Evolutionary conservation across 2,113 vertebrate genomes (phyloP).

Genomic region (Telmatochromis sp.): DNA sequence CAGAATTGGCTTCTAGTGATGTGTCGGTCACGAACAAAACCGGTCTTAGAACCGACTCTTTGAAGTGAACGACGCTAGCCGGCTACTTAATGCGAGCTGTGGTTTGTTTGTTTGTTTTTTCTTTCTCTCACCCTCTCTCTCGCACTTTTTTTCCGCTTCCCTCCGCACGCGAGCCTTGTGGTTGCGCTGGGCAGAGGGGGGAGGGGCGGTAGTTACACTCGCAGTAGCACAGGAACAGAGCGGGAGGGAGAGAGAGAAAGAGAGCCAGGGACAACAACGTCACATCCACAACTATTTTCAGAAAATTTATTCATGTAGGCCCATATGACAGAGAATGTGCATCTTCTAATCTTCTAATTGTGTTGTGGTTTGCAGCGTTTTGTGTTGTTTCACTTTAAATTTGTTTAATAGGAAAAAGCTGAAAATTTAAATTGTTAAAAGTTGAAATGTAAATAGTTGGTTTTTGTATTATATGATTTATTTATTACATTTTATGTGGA

Average conservation of each 20-base stretch:
- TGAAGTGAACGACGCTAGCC: neutral
- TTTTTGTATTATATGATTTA: neutral
- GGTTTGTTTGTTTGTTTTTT: too few species aligned
- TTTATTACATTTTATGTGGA: neutral
- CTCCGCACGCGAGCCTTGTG: fast-evolving
- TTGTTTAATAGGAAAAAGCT: neutral
- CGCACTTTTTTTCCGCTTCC: fast-evolving
- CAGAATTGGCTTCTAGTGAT: neutral
- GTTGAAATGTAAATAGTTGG: neutral
- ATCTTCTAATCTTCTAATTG: neutral
- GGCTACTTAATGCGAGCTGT: fast-evolving
- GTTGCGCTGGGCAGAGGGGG: fast-evolving
- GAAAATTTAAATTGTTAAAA: neutral
- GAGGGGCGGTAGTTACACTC: neutral
- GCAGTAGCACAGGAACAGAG: neutral
- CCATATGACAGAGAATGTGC: too few species aligned
- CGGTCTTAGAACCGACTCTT: fast-evolving
- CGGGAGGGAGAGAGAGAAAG: fast-evolving
- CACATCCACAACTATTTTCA: neutral
- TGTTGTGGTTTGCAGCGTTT: neutral
- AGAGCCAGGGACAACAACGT: neutral
- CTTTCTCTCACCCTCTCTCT: neutral
- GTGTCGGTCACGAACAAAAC: neutral
- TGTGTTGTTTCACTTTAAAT: neutral
- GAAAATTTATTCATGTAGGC: neutral